Evolutionary conservation across 2,797 vertebrate genomes (phyloP).

Genomic region (Antrozous pallidus): DNA sequence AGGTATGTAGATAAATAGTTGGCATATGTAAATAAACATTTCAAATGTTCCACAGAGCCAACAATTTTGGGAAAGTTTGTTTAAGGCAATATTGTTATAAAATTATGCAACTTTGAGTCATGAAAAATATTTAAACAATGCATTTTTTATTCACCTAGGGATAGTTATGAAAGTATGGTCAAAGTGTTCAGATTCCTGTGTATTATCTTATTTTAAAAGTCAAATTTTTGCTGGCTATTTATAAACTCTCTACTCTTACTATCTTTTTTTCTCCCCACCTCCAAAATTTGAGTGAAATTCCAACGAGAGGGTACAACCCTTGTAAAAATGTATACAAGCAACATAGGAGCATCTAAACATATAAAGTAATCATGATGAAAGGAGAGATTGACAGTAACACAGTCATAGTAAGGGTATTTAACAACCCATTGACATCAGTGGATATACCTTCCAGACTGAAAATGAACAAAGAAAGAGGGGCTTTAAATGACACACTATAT

Average conservation of each 20-base stretch:
- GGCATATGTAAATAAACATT: neutral
- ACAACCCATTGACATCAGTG: no score
- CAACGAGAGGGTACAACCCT: neutral
- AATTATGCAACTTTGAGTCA: conserved; percentile 43
- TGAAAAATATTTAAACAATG: conserved; percentile 30
- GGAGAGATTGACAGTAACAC: no score
- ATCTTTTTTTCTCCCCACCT: neutral
- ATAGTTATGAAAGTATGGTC: conserved; percentile 13
- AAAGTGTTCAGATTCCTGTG: neutral
- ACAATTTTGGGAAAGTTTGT: neutral
- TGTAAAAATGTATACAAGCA: no score
- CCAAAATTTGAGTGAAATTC: neutral
- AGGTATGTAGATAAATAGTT: conserved; percentile 12
- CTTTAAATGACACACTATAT: no score
- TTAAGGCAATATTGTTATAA: conserved; percentile 26
- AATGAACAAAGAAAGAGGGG: no score
- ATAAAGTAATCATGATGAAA: no score
- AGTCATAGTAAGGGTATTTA: no score
- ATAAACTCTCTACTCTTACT: neutral
- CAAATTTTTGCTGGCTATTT: neutral
- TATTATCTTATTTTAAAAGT: neutral
- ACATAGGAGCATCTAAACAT: no score
- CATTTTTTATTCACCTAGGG: neutral
- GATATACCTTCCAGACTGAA: no score
- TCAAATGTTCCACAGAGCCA: conserved; percentile 5